phyloP scores from a whole-genome alignment of 2,113 vertebrate species.

The Tychaedon coryphoeus region DNA sequence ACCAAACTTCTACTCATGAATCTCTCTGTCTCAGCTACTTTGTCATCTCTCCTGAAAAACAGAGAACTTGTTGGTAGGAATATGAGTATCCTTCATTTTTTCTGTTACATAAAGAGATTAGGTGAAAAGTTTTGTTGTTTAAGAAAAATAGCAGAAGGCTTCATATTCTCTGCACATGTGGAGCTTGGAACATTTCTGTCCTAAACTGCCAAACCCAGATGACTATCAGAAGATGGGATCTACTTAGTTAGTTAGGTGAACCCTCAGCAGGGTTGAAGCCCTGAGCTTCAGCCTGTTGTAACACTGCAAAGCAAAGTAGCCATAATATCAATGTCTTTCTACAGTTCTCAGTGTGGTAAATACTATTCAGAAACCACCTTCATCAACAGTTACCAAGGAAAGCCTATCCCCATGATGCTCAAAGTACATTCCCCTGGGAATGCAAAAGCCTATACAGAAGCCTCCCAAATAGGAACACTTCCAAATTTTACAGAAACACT shows the following conservation, averaged over 20 bases:
- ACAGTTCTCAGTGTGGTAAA: neutral
- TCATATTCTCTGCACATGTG: neutral
- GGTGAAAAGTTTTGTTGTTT: neutral
- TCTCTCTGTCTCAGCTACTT: neutral
- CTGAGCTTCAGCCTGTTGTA: neutral
- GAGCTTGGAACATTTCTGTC: neutral
- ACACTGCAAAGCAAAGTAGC: neutral
- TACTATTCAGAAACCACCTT: neutral
- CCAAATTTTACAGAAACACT: neutral
- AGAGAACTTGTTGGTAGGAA: neutral
- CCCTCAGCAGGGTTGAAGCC: neutral
- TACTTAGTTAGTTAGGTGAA: neutral
- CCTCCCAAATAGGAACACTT: neutral
- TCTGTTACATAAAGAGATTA: neutral
- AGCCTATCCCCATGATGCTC: neutral
- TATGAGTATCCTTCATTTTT: neutral
- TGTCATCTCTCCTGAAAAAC: neutral
- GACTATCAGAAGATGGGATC: neutral
- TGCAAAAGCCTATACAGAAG: neutral
- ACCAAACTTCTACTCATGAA: neutral
- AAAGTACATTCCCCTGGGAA: neutral
- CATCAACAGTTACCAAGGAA: neutral
- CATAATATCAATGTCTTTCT: neutral
- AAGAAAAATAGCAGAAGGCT: neutral
- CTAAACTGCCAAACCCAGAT: neutral